Percentiles rank a stretch among this genome's conserved stretches.
Conservation (phyloP, 2,797 vertebrate genomes). For the Delichon dasypus region DNA sequence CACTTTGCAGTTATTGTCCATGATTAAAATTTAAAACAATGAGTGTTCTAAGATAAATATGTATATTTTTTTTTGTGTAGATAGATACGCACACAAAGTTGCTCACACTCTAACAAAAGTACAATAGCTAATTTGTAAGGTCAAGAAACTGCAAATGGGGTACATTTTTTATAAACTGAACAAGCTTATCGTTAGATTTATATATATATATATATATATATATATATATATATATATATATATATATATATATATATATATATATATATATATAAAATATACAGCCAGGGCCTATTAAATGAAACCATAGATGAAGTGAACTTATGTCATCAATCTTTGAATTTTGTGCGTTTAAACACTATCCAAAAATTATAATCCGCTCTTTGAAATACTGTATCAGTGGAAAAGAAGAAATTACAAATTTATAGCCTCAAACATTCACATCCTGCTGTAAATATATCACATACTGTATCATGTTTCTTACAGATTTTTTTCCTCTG, state of each 20-base stretch:
- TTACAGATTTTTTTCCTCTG: neutral
- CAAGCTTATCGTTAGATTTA: neutral
- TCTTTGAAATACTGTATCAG: constrained; percentile 64
- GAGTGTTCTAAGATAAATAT: constrained; percentile 22
- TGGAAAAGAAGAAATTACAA: constrained; percentile 42
- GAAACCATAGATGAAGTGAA: constrained; percentile 42
- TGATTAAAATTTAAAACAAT: constrained; percentile 38
- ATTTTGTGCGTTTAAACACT: constrained; percentile 54
- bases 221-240: neutral
- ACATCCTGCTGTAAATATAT: constrained; percentile 34
- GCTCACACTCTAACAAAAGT: neutral
- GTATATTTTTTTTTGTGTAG: neutral
- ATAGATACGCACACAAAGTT: neutral
- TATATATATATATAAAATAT: neutral
- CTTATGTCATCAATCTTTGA: too few relatives aligned
- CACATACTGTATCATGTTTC: neutral
- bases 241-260: neutral
- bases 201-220: neutral
- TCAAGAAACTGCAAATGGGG: neutral
- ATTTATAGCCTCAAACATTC: constrained; percentile 29
- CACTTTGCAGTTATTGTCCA: neutral
- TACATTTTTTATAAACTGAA: constrained; percentile 29
- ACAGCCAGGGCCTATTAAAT: constrained; percentile 23
- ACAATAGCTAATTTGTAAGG: constrained; percentile 36
- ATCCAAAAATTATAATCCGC: constrained; percentile 60